Evolutionary conservation across 2,888 invertebrate genomes (phyloP).

Genomic region (Cephus sareptanus): DNA sequence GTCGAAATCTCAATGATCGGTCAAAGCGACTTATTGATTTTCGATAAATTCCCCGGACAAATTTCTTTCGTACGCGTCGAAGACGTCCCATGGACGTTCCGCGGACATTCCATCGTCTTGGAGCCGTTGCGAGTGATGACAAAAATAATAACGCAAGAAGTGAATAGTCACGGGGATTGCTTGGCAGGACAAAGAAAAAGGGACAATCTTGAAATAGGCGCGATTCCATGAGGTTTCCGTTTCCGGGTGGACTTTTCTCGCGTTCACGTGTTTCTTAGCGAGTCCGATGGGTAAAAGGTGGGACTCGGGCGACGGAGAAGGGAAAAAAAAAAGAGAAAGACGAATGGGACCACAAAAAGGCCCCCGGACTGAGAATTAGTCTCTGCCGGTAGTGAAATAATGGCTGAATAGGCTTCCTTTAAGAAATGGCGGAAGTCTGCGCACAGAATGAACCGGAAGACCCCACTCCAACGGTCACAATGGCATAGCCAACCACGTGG

Average conservation of each 20-base stretch:
- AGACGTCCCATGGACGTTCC: neutral
- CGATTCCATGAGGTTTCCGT: neutral
- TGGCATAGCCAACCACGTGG: slow-evolving; percentile 32
- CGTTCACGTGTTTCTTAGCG: neutral
- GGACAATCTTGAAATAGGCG: neutral
- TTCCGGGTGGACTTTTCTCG: neutral
- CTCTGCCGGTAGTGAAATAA: slow-evolving; percentile 50
- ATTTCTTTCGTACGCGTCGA: neutral
- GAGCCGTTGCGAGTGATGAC: neutral
- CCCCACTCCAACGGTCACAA: slow-evolving; percentile 51
- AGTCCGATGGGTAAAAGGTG: neutral
- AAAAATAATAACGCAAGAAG: neutral
- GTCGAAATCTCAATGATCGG: too few species aligned
- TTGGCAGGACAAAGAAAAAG: neutral
- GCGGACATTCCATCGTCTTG: neutral
- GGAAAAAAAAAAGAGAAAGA: slow-evolving; percentile 16
- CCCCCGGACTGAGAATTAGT: slow-evolving; percentile 29
- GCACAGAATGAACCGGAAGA: slow-evolving; percentile 57
- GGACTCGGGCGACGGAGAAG: neutral
- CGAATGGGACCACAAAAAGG: slow-evolving; percentile 12
- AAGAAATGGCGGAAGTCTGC: slow-evolving; percentile 58
- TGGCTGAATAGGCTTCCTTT: slow-evolving; percentile 56
- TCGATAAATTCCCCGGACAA: too few species aligned
- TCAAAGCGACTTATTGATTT: too few species aligned
- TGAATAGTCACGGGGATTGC: neutral